These are phyloP conservation scores for Lingula anatina DNA, from an alignment of 2,888 invertebrate species.

Conservation along the genomic window DNA sequence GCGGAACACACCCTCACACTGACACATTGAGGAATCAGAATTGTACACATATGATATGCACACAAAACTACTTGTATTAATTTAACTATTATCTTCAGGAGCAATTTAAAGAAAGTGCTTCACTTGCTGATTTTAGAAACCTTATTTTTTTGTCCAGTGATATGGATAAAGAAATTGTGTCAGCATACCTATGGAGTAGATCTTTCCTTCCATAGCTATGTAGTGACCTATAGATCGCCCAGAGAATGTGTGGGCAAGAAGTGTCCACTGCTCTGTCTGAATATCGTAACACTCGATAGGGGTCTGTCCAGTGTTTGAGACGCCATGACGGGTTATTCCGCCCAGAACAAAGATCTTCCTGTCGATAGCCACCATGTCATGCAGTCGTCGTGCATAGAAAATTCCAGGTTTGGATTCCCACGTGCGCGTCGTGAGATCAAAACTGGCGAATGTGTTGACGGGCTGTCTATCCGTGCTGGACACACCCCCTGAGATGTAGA, in stretches of 20 bases:
- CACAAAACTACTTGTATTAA: too few species aligned
- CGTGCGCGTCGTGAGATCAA: constrained; percentile 27
- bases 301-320: constrained; percentile 44
- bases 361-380: constrained; percentile 40
- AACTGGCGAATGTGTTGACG: constrained; percentile 34
- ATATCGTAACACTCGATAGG: constrained; percentile 45
- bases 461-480: constrained; percentile 39
- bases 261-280: constrained; percentile 43
- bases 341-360: constrained; percentile 42
- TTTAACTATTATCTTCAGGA: too few species aligned
- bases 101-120: too few species aligned
- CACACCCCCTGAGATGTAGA: constrained; percentile 47
- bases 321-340: constrained; percentile 44
- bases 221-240: constrained; percentile 50
- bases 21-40: too few species aligned
- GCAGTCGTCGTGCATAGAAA: constrained; percentile 45
- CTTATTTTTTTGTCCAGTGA: too few species aligned
- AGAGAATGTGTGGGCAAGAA: constrained; percentile 44
- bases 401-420: constrained; percentile 41
- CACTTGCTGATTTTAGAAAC: too few species aligned
- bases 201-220: constrained; percentile 32
- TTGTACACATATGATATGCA: too few species aligned
- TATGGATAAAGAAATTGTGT: too few species aligned
- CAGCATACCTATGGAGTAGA: constrained; percentile 45
- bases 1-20: too few species aligned